Evolutionary conservation across 2,113 vertebrate genomes (phyloP), one percentile per base, ranked within the genome.

Genomic region (Grallaria varia): DNA sequence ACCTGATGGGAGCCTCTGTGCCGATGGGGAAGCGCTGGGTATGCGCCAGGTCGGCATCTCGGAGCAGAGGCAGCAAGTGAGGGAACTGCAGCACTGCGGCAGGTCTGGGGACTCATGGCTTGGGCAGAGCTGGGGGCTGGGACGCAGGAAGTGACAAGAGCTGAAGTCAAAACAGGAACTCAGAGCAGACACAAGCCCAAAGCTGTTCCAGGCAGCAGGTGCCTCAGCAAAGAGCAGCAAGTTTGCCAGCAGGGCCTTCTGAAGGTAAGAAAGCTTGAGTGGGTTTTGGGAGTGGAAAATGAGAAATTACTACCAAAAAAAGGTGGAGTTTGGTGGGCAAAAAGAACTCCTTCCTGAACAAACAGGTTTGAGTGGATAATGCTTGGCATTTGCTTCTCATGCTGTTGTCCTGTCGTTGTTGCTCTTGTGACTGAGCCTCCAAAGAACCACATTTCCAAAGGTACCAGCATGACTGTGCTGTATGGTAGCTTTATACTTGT

Each of bases 141-240:
- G 89, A 8, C 1, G 2, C 90, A 95, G 96, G 97, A 96, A 96
- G 78, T 64, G 86, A 64, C 73, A 66, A 67, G 10, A 47, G 64
- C 64, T 76, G 77, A 82, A 84, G 44, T n/a, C 90, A 35, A 96
- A 97, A 94, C 88, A 95, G 97, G 96, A 97, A 97, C 95, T 89
- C 12, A 0, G 52, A 62, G 80, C 28, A 33, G 60, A 4, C 39
- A 52, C 40, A 15, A 30, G 3, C 60, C 37, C 25, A 23, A 47
- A 86, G 42, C 76, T 30, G 23, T 24, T 1, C 4, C 50, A 19
- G 15, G 35, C 63, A 44, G 27, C 91, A 71, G 62, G 84, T 76
- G 28, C 50, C 28, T 12, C 11, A 55, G 71, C 44, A 44, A 31
- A 89, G 50, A 74, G 55, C 45, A 79, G 53, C 59, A 5, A 37